Evolutionary conservation across 2,797 vertebrate genomes (phyloP).

Genomic region (Thalassophryne amazonica): DNA sequence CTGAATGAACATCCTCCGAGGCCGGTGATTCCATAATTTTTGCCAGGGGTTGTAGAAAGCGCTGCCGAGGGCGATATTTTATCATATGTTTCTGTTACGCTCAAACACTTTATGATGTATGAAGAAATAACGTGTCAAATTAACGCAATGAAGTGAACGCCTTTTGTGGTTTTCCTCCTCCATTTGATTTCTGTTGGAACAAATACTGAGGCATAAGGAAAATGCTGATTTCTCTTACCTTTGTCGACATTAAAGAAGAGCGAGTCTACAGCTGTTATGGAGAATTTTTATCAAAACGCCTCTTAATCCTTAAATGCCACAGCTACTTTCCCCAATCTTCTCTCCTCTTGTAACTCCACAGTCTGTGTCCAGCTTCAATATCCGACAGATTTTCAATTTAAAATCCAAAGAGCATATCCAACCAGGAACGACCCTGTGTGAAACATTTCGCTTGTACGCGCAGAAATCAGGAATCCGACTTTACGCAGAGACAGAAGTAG

Average conservation of each 20-base stretch:
- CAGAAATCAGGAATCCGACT: neutral
- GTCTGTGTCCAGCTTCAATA: constrained; percentile 16
- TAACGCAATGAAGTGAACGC: no score
- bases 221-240: constrained; percentile 54
- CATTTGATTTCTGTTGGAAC: no score
- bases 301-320: constrained; percentile 39
- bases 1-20: no score
- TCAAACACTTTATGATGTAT: no score
- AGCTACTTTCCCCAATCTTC: constrained; percentile 27
- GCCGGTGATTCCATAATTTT: no score
- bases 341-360: constrained; percentile 34
- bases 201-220: no score
- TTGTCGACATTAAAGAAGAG: constrained; percentile 68
- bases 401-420: constrained; percentile 45
- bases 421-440: constrained; percentile 8
- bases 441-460: constrained; percentile 17
- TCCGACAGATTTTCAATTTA: constrained; percentile 26
- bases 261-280: constrained; percentile 14
- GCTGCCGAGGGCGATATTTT: no score
- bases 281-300: constrained; percentile 34
- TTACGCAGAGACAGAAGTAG: neutral
- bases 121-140: no score
- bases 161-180: no score
- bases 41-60: no score
- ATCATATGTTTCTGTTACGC: no score